Base-by-base conservation (phyloP, 2,888 invertebrate species). In the Ligdia adustata region DNA sequence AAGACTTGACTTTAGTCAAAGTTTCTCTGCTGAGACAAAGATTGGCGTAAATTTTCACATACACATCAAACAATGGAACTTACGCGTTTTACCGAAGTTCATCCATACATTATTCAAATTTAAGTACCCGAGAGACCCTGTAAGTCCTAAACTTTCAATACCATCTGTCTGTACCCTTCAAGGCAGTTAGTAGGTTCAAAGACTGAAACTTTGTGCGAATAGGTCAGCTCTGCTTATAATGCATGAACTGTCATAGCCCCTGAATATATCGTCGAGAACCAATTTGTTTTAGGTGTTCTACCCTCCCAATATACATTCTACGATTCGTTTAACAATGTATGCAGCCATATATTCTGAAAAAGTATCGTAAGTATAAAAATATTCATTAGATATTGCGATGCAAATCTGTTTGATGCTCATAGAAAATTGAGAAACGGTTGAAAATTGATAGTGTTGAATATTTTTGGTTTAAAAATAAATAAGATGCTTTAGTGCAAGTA, bases 211-310 rank as follows among this genome's bases (percentile, higher is more conserved):
- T 40, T 26, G 18, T 37, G 14, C 29, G 6, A 13, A 26, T 12
- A 65, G 66, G 64, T 61, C 69, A 63, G 59, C 58, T 38, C 71
- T 74, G 60, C 66, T 75, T 75, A 66, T 62, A 74, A 76, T 77
- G 76, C 76, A 74, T 73, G 69, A 66, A 60, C 61, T 57, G 55
- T 54, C 56, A 59, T 61, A 63, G 66, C 62, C 62, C 56, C 53
- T 59, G 67, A 69, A 69, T 62, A 66, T 69, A 69, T 65, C 35
- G 59, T 44, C 57, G 57, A 66, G 69, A 72, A 68, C 69, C 71
- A 69, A 73, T 72, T 66, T 67, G 57, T 62, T 60, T 59, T 54
- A 62, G 52, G 52, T 57, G 52, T 54, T 59, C 39, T 47, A 42
- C 41, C 38, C 14, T 42, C 16, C 39, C 39, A 42, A 37, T 4